Percentiles rank a stretch among this genome's conserved stretches.
Evolutionary conservation across 1,140 invertebrate species (phyloP).

Genomic region (Telenomus remus): DNA sequence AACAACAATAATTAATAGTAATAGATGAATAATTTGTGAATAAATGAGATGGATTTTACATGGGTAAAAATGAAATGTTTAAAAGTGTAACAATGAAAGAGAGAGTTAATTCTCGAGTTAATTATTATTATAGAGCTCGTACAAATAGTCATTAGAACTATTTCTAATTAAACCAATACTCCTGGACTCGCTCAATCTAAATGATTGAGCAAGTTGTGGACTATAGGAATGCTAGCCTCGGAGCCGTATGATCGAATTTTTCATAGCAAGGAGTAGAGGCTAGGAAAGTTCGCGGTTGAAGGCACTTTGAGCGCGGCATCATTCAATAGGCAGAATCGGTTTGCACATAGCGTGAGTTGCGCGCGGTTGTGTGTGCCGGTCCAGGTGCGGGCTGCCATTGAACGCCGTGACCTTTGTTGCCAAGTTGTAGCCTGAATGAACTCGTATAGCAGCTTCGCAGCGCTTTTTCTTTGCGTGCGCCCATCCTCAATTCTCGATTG

Average conservation of each 20-base stretch:
- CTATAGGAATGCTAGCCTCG: not conserved
- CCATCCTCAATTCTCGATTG: constrained; percentile 51
- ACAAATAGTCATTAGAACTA: too few species aligned
- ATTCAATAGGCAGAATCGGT: constrained; percentile 28
- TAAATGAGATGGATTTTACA: too few species aligned
- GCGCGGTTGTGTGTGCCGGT: constrained; percentile 8
- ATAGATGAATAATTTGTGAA: too few species aligned
- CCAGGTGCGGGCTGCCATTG: constrained; percentile 41
- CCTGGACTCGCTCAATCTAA: not conserved
- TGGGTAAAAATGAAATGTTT: too few species aligned
- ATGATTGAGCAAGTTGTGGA: constrained; percentile 8
- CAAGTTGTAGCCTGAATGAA: constrained; percentile 26
- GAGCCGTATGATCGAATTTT: constrained; percentile 21
- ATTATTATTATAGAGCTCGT: too few species aligned
- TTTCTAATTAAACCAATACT: too few species aligned
- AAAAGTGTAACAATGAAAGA: too few species aligned
- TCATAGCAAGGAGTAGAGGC: constrained; percentile 12
- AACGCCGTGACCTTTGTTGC: constrained; percentile 27
- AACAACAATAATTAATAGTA: too few species aligned
- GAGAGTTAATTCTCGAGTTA: too few species aligned
- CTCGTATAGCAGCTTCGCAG: constrained; percentile 22
- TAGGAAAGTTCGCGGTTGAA: constrained; percentile 19
- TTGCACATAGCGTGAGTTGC: constrained; percentile 13
- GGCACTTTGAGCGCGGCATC: constrained; percentile 17
- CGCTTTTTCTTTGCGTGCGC: constrained; percentile 16